phyloP scores from a whole-genome alignment of 2,113 vertebrate genomes.

The Calidris pygmaea region DNA sequence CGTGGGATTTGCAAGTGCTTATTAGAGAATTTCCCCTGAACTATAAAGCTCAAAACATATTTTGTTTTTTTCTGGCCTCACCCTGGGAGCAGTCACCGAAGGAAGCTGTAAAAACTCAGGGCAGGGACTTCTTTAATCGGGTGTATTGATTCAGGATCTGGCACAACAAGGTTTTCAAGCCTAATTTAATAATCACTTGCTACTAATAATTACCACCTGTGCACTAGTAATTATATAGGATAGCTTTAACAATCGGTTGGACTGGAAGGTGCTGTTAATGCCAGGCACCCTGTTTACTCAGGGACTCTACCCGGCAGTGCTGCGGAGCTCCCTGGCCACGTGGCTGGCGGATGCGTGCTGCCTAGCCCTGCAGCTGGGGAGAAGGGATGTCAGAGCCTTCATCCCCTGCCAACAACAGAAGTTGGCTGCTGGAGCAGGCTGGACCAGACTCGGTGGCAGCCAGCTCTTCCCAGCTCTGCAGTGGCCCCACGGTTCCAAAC shows the following conservation, averaged over 20 bases:
- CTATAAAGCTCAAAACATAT: not conserved
- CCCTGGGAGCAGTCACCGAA: not conserved
- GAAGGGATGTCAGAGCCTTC: not conserved
- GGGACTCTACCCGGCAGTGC: not conserved
- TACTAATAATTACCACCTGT: conserved; percentile 15
- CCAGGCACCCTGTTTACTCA: not conserved
- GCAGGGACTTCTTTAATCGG: not conserved
- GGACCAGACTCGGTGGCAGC: conserved; percentile 37
- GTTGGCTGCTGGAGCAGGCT: not conserved
- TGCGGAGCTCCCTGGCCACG: not conserved
- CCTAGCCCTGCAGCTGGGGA: not conserved
- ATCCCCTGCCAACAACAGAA: not conserved
- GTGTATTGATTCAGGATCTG: not conserved
- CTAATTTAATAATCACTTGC: conserved; percentile 4
- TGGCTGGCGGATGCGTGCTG: rapidly evolving
- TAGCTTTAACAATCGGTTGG: not conserved
- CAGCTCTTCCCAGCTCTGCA: not conserved
- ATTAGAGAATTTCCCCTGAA: not conserved
- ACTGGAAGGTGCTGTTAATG: not conserved
- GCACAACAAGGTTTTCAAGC: conserved; percentile 37
- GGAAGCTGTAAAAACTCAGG: not conserved
- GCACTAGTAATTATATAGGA: not conserved
- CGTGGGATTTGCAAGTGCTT: not conserved
- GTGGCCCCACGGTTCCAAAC: not conserved
- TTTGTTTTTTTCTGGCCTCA: not conserved